Percentiles rank a stretch among this genome's conserved stretches.
Evolutionary conservation across 1,140 invertebrate genomes (phyloP).

Genomic region (Heliconius himera): DNA sequence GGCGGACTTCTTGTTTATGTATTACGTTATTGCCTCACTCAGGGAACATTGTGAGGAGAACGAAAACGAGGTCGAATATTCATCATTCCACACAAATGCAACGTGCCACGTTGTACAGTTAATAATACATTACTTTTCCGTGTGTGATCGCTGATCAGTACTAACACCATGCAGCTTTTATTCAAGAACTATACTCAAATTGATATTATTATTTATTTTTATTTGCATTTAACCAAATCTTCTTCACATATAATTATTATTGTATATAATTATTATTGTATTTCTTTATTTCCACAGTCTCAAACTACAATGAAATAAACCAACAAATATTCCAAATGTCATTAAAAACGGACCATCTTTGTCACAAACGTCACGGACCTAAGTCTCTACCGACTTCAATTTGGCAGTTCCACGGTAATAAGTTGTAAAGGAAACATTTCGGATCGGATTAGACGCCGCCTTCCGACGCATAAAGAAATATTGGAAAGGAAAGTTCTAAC

Average conservation of each 20-base stretch:
- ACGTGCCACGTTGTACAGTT: constrained; percentile 17
- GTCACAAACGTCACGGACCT: constrained; percentile 31
- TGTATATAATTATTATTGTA: too few relatives aligned
- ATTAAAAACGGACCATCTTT: constrained; percentile 19
- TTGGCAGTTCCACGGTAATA: constrained; percentile 30
- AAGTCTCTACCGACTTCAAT: constrained; percentile 33
- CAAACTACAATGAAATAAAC: background rate
- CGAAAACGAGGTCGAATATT: constrained; percentile 30
- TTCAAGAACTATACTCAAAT: too few relatives aligned
- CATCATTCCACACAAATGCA: constrained; percentile 28
- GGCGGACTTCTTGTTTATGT: constrained; percentile 34
- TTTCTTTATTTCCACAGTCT: too few relatives aligned
- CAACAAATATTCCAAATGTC: background rate
- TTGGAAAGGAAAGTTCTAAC: constrained; percentile 36
- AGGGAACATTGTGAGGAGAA: constrained; percentile 31
- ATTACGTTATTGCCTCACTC: constrained; percentile 38
- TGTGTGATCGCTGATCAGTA: too few relatives aligned
- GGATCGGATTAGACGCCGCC: constrained; percentile 35
- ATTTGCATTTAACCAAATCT: too few relatives aligned
- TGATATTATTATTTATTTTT: too few relatives aligned
- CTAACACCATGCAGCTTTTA: too few relatives aligned
- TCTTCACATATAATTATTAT: too few relatives aligned
- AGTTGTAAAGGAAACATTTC: constrained; percentile 35
- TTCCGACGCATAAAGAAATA: constrained; percentile 33
- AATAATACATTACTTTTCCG: constrained; percentile 4